Percentiles rank a stretch among this genome's conserved stretches.
phyloP scores from a whole-genome alignment of 2,113 vertebrate species.

The Cyanoliseus patagonus region DNA sequence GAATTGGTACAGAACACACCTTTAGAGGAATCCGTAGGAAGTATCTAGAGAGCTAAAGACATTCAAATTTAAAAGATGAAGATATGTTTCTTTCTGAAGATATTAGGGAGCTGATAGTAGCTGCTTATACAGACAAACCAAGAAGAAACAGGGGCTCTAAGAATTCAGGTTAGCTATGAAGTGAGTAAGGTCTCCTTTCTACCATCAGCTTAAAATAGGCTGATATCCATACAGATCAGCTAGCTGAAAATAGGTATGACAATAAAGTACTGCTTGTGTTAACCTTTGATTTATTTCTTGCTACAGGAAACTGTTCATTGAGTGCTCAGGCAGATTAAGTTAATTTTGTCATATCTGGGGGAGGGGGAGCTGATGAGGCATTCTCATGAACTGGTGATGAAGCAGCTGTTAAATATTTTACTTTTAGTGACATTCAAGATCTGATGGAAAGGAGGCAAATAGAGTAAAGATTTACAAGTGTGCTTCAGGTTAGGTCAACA shows the following conservation, averaged over 20 bases:
- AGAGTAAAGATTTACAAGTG: background rate
- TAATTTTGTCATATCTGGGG: background rate
- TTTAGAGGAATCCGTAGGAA: background rate
- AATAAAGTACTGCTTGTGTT: background rate
- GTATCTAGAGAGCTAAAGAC: background rate
- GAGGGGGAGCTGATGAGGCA: background rate
- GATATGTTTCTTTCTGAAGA: background rate
- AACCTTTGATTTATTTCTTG: background rate
- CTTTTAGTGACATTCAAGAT: background rate
- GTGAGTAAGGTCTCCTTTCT: background rate
- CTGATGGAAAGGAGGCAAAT: background rate
- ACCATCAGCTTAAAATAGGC: background rate
- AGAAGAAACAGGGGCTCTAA: background rate
- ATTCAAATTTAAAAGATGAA: background rate
- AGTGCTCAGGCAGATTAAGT: background rate
- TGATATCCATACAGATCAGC: background rate
- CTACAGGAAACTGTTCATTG: background rate
- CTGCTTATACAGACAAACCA: background rate
- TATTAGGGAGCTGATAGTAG: background rate
- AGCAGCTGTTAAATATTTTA: background rate
- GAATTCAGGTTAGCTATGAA: background rate
- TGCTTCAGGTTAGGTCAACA: background rate
- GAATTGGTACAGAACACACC: background rate
- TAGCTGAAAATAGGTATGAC: background rate
- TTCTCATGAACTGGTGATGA: background rate